Percentiles rank a stretch among this genome's conserved stretches.
These are phyloP conservation scores for Noctua janthe DNA, from an alignment of 2,888 invertebrate species.

Conservation along the genomic window DNA sequence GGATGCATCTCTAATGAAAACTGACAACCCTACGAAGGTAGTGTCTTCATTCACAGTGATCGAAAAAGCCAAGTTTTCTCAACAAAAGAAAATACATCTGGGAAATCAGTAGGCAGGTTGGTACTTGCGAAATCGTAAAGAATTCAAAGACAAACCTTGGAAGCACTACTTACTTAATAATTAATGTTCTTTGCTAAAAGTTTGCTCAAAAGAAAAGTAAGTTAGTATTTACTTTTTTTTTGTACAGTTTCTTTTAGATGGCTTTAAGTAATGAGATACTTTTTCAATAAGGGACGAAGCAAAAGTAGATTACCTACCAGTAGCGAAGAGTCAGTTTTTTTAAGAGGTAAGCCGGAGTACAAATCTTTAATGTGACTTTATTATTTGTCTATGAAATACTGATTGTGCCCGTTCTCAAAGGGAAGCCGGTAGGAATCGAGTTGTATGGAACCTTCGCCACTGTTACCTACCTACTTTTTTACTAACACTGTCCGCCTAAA, in stretches of 20 bases:
- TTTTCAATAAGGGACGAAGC: not conserved
- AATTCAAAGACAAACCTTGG: conserved; percentile 56
- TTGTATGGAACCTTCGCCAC: too few species aligned
- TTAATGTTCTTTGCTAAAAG: conserved; percentile 43
- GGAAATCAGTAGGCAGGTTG: conserved; percentile 54
- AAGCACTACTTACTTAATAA: conserved; percentile 49
- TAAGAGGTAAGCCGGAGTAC: too few species aligned
- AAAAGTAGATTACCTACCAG: not conserved
- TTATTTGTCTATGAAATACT: too few species aligned
- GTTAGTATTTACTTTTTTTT: conserved; percentile 11
- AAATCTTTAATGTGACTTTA: too few species aligned
- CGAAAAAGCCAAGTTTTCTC: conserved; percentile 71
- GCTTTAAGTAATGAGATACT: conserved; percentile 20
- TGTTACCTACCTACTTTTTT: too few species aligned
- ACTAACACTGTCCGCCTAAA: not conserved
- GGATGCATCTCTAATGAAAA: not conserved
- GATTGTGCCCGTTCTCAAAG: too few species aligned
- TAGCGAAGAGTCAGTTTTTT: too few species aligned
- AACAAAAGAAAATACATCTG: conserved; percentile 57
- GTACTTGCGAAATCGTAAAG: conserved; percentile 48
- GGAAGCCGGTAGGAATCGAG: too few species aligned
- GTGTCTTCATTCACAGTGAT: conserved; percentile 68
- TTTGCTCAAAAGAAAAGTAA: conserved; percentile 36
- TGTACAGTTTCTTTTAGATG: not conserved
- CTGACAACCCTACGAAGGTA: conserved; percentile 52